Evolutionary conservation across 2,113 vertebrate genomes (phyloP).

Genomic region (Litocranius walleri): DNA sequence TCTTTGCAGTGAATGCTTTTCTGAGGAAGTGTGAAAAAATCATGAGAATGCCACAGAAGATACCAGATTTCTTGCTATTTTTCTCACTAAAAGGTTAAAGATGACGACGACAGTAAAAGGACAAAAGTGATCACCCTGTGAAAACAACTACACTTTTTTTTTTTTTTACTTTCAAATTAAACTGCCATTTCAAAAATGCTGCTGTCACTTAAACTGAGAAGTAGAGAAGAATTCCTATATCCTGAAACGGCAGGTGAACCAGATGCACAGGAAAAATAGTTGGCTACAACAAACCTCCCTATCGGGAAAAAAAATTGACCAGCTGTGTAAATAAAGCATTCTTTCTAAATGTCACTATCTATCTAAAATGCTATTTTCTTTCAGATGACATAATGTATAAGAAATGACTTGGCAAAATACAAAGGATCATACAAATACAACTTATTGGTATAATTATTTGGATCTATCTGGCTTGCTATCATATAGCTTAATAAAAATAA

Average conservation of each 20-base stretch:
- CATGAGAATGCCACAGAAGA: not conserved
- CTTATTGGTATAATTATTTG: not conserved
- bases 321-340: slow-evolving; percentile 54
- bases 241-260: not conserved
- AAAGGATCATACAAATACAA: not conserved
- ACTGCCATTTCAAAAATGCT: slow-evolving; percentile 36
- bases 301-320: not conserved
- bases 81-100: not conserved
- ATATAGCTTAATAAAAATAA: not conserved
- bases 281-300: not conserved
- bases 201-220: not conserved
- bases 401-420: not conserved
- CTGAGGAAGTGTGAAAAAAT: not conserved
- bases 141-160: not conserved
- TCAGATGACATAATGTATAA: not conserved
- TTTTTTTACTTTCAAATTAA: slow-evolving; percentile 35
- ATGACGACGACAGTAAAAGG: not conserved
- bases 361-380: not conserved
- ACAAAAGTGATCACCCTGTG: not conserved
- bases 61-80: not conserved
- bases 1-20: not conserved
- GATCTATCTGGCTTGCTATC: not conserved
- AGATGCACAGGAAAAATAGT: not conserved
- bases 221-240: slow-evolving; percentile 13
- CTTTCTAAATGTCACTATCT: slow-evolving; percentile 26